Percentiles rank a stretch among this genome's conserved stretches.
phyloP scores from a whole-genome alignment of 2,888 invertebrate genomes.

The Drosophila seclusa region DNA sequence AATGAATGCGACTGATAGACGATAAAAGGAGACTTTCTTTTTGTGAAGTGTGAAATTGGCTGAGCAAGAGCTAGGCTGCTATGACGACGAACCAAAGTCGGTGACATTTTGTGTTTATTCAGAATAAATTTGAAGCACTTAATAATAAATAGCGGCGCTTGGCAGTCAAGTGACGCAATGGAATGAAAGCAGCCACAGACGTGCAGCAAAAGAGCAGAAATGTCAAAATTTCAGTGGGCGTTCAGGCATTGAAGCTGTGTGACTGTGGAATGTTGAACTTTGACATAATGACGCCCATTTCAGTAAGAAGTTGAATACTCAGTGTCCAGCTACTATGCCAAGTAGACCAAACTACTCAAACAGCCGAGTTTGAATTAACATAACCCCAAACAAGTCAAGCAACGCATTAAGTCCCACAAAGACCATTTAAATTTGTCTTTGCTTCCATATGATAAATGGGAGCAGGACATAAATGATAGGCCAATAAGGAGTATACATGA shows the following conservation, averaged over 20 bases:
- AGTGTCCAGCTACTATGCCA: not conserved
- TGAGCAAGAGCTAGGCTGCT: constrained; percentile 13
- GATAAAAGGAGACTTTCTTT: constrained; percentile 1
- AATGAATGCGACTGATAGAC: constrained; percentile 28
- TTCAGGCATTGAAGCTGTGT: not conserved
- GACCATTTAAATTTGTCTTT: constrained; percentile 1
- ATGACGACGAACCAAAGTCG: constrained; percentile 29
- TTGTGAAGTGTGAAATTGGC: constrained; percentile 31
- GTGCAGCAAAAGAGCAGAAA: constrained; percentile 9
- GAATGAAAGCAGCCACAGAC: constrained; percentile 24
- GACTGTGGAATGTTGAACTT: constrained; percentile 19
- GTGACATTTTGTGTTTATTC: constrained; percentile 58
- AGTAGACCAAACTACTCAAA: not conserved
- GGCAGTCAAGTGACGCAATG: constrained; percentile 21
- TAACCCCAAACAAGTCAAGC: too few species aligned
- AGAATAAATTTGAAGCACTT: constrained; percentile 59
- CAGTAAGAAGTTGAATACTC: not conserved
- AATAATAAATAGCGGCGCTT: constrained; percentile 56
- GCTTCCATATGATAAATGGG: not conserved
- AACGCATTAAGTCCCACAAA: not conserved
- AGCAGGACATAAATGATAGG: not conserved
- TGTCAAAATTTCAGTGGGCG: constrained; percentile 14
- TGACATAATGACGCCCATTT: constrained; percentile 20
- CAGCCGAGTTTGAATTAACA: not conserved
- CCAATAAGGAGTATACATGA: not conserved